phyloP scores from a whole-genome alignment of 2,888 invertebrate species.

The Noctua pronuba region DNA sequence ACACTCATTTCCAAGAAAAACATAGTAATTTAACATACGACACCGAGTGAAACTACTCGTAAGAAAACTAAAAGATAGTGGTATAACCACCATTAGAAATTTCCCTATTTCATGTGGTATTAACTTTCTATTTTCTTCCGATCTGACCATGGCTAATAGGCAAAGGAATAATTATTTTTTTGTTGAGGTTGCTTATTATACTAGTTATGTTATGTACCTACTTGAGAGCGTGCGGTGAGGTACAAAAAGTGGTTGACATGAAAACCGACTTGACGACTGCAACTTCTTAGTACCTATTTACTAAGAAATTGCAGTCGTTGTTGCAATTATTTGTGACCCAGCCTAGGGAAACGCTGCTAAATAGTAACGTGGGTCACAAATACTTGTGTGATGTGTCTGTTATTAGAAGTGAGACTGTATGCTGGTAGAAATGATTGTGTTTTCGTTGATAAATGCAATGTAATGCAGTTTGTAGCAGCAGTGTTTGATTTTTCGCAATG shows the following conservation, averaged over 20 bases:
- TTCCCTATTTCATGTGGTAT: constrained; percentile 56
- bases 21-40: constrained; percentile 50
- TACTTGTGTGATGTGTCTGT: constrained; percentile 1
- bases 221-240: constrained; percentile 24
- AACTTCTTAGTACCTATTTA: constrained; percentile 53
- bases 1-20: constrained; percentile 34
- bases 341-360: too few species aligned
- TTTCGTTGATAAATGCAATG: background rate
- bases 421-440: background rate
- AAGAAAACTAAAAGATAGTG: constrained; percentile 61
- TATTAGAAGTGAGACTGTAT: background rate
- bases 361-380: constrained; percentile 13
- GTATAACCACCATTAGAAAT: constrained; percentile 65
- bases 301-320: too few species aligned
- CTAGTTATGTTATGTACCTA: constrained; percentile 43
- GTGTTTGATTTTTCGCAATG: background rate
- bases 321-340: too few species aligned
- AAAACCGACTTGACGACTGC: constrained; percentile 48
- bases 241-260: constrained; percentile 62
- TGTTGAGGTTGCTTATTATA: constrained; percentile 51
- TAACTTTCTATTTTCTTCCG: constrained; percentile 64
- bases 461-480: too few species aligned
- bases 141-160: constrained; percentile 57
- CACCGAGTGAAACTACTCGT: constrained; percentile 57
- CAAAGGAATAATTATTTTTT: constrained; percentile 63